A percentile compares a stretch with the other conserved stretches of the same genome.
Evolutionary conservation across 2,797 vertebrate species (phyloP).

Genomic region (Leptodactylus fallax): DNA sequence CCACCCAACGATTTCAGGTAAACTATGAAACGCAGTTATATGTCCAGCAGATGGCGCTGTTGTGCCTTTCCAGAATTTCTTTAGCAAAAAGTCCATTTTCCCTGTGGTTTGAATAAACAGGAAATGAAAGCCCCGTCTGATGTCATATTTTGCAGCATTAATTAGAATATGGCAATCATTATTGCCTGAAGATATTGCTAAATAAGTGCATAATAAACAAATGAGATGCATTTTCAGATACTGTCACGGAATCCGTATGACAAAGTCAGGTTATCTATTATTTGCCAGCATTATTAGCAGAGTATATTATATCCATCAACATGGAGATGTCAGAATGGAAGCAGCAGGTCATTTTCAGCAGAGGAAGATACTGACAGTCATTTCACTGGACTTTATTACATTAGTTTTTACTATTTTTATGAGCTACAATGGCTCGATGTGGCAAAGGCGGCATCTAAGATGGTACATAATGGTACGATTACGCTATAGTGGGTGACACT

Average conservation of each 20-base stretch:
- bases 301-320: constrained; percentile 21
- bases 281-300: constrained; percentile 1
- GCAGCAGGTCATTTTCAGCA: background rate
- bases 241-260: constrained; percentile 22
- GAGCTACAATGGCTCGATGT: background rate
- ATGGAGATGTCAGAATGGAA: background rate
- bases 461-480: background rate
- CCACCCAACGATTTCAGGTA: background rate
- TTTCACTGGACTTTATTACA: background rate
- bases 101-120: constrained; percentile 19
- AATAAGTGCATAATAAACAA: constrained; percentile 27
- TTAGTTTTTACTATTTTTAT: background rate
- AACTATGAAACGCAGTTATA: background rate
- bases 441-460: background rate
- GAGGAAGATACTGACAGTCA: background rate
- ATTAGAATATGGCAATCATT: constrained; percentile 38
- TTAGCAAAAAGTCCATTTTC: background rate
- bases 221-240: constrained; percentile 41
- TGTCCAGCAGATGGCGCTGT: constrained; percentile 49
- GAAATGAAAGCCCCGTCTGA: constrained; percentile 29
- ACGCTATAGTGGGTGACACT: background rate
- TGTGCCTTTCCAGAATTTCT: background rate
- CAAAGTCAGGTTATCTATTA: constrained; percentile 2
- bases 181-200: background rate
- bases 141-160: constrained; percentile 34